Evolutionary conservation across 2,797 vertebrate genomes (phyloP).

Genomic region (Orestias chungarensis): DNA sequence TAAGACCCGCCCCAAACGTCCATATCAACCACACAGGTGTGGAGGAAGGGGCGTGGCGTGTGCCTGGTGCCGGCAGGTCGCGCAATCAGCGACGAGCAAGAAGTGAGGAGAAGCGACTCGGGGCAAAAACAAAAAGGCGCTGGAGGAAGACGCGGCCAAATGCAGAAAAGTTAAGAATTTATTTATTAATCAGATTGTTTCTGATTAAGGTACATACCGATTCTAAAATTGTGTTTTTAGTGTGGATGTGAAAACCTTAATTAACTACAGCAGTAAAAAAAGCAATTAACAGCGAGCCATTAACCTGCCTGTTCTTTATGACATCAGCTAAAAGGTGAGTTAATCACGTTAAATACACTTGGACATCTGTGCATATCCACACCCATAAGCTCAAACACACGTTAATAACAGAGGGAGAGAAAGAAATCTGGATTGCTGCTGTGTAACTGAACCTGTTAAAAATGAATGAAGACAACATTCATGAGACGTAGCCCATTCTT

Average conservation of each 20-base stretch:
- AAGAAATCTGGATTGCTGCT: conserved; percentile 25
- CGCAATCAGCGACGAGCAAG: too few species aligned
- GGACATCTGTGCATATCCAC: conserved; percentile 1
- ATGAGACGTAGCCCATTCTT: conserved; percentile 48
- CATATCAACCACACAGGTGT: too few species aligned
- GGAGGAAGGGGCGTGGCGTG: too few species aligned
- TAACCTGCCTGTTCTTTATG: conserved; percentile 41
- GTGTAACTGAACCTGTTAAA: conserved; percentile 66
- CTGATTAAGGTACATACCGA: not conserved
- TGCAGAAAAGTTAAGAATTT: too few species aligned
- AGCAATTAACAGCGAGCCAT: conserved; percentile 45
- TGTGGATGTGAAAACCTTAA: conserved; percentile 40
- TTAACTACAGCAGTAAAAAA: conserved; percentile 39
- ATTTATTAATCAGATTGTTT: not conserved
- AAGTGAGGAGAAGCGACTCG: too few species aligned
- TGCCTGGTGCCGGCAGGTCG: too few species aligned
- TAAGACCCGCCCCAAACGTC: too few species aligned
- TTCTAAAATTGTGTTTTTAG: conserved; percentile 24
- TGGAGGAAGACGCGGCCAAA: too few species aligned
- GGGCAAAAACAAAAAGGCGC: too few species aligned
- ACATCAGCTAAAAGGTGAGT: conserved; percentile 42
- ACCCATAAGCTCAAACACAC: conserved; percentile 3
- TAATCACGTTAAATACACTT: conserved; percentile 33
- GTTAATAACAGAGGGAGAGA: not conserved
- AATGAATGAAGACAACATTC: conserved; percentile 68